These are phyloP conservation scores for Callipepla californica DNA, from an alignment of 2,113 vertebrate species.

Conservation along the genomic window DNA sequence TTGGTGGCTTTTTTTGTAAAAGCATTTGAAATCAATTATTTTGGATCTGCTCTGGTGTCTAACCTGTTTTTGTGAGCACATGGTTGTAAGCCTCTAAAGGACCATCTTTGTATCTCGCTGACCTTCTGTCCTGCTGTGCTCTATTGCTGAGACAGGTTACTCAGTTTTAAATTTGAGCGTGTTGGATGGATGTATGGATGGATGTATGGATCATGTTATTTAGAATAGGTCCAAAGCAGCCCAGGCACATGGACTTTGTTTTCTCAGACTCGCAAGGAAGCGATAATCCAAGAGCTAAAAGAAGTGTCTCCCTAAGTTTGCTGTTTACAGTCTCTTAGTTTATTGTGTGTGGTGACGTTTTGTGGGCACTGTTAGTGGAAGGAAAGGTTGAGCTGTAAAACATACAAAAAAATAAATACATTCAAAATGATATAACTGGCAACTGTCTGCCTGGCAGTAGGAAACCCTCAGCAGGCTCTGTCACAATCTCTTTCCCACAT, in stretches of 20 bases:
- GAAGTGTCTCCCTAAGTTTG: background rate
- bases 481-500: background rate
- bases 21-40: background rate
- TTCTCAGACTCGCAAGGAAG: background rate
- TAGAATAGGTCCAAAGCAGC: background rate
- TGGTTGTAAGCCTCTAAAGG: background rate
- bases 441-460: background rate
- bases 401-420: background rate
- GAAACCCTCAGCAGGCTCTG: background rate
- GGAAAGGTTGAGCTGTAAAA: background rate
- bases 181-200: background rate
- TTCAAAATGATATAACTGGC: background rate
- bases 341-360: background rate
- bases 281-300: background rate
- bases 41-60: background rate
- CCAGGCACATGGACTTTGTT: background rate
- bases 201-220: background rate
- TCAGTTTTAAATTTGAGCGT: background rate
- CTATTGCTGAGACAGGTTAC: background rate
- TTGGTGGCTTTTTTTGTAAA: background rate
- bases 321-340: background rate
- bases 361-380: background rate
- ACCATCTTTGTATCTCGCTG: background rate
- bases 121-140: accelerated
- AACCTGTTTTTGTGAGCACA: background rate